A percentile compares a stretch with the other conserved stretches of the same genome.
These are phyloP conservation scores for Dione juno DNA, from an alignment of 2,888 invertebrate genomes.

Conservation along the genomic window DNA sequence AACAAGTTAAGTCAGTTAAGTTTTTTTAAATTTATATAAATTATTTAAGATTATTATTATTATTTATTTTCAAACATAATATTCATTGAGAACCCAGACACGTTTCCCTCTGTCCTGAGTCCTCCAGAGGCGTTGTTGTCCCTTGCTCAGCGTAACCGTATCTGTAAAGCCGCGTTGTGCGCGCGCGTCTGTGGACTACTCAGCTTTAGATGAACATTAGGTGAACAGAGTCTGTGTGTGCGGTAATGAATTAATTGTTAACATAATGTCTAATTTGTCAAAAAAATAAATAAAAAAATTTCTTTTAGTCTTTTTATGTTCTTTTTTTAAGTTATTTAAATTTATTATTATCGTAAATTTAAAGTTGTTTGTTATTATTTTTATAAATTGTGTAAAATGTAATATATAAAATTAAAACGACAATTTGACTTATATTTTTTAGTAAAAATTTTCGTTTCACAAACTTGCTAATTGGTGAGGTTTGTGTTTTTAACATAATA, in stretches of 20 bases:
- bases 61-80: constrained; percentile 16
- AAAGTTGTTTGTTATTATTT: no score
- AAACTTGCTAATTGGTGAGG: no score
- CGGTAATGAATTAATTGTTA: background rate
- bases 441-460: no score
- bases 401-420: no score
- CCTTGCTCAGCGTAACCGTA: background rate
- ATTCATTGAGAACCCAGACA: constrained; percentile 6
- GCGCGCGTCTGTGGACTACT: constrained; percentile 2
- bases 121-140: background rate
- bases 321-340: no score
- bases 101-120: background rate
- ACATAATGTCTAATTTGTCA: background rate
- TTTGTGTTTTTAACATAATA: no score
- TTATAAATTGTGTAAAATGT: no score
- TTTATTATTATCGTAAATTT: no score
- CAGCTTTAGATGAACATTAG: background rate
- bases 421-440: no score
- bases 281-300: background rate
- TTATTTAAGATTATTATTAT: no score
- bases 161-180: background rate
- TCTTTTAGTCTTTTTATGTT: background rate
- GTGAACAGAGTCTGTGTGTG: constrained; percentile 11
- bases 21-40: no score
- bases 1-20: no score